phyloP scores from a whole-genome alignment of 2,888 invertebrate species.

The Kuschelorhynchus macadamiae region DNA sequence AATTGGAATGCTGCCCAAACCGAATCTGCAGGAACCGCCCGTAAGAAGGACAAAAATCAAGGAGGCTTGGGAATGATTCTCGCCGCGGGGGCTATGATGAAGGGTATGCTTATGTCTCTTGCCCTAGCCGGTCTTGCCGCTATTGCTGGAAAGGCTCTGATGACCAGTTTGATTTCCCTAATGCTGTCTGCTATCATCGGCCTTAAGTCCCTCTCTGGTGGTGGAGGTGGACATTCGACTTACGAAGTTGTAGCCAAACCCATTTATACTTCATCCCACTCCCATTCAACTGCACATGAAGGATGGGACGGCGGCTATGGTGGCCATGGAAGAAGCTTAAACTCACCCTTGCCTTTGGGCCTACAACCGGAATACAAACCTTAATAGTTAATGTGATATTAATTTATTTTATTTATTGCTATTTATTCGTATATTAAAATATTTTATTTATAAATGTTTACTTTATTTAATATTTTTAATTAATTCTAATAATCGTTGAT shows the following conservation, averaged over 20 bases:
- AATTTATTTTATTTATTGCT: constrained; percentile 7
- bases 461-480: no score
- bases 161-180: constrained; percentile 83
- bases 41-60: constrained; percentile 64
- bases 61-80: constrained; percentile 65
- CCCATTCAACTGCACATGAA: constrained; percentile 45
- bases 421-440: constrained; percentile 18
- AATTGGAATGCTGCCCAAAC: constrained; percentile 66
- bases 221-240: constrained; percentile 76
- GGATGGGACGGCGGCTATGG: constrained; percentile 43
- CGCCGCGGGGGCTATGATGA: constrained; percentile 71
- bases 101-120: constrained; percentile 79
- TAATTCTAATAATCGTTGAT: no score
- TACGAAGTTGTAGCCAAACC: constrained; percentile 82
- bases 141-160: constrained; percentile 83
- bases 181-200: constrained; percentile 79
- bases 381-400: constrained; percentile 16
- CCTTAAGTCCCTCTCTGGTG: constrained; percentile 58
- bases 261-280: constrained; percentile 30
- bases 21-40: constrained; percentile 68
- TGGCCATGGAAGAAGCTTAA: constrained; percentile 38
- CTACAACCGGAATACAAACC: constrained; percentile 40
- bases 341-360: constrained; percentile 38
- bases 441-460: no score
- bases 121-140: constrained; percentile 80